Conservation (phyloP, 2,888 invertebrate genomes). For the Dryomyza anilis region DNA sequence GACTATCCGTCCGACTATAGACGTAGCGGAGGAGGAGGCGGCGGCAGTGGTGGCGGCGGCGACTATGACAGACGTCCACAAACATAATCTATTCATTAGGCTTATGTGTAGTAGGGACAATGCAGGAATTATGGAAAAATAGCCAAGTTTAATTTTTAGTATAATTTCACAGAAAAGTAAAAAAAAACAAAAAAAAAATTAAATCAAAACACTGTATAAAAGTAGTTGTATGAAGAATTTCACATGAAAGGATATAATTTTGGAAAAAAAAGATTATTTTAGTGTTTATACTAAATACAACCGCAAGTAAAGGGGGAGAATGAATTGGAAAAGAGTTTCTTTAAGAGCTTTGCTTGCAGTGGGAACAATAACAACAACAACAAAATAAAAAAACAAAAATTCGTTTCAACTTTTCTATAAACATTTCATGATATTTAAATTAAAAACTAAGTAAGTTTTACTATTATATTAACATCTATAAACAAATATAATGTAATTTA, state of each 20-base stretch:
- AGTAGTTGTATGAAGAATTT: not conserved
- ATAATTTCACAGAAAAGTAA: not conserved
- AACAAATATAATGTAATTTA: slow-evolving; percentile 7
- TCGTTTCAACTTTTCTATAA: slow-evolving; percentile 7
- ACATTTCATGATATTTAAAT: too few relatives aligned
- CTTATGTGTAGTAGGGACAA: too few relatives aligned
- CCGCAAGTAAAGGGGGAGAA: too few relatives aligned
- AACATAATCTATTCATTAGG: too few relatives aligned
- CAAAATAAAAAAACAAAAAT: not conserved
- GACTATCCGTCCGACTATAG: slow-evolving; percentile 67
- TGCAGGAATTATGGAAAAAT: too few relatives aligned
- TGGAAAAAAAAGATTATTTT: not conserved
- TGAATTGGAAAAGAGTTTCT: too few relatives aligned
- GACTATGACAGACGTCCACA: slow-evolving; percentile 55
- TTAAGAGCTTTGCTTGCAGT: too few relatives aligned
- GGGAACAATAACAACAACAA: not conserved
- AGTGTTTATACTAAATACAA: not conserved
- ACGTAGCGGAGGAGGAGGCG: too few relatives aligned
- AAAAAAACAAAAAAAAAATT: not conserved
- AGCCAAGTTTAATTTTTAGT: too few relatives aligned
- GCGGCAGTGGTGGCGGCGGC: too few relatives aligned
- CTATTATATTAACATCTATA: not conserved
- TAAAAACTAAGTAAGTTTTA: slow-evolving; percentile 20
- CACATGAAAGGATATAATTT: not conserved
- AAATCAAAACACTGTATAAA: slow-evolving; percentile 2